A percentile compares a stretch with the other conserved stretches of the same genome.
These are phyloP conservation scores for Aptenodytes forsteri DNA, from an alignment of 2,113 vertebrate species.

Conservation along the genomic window DNA sequence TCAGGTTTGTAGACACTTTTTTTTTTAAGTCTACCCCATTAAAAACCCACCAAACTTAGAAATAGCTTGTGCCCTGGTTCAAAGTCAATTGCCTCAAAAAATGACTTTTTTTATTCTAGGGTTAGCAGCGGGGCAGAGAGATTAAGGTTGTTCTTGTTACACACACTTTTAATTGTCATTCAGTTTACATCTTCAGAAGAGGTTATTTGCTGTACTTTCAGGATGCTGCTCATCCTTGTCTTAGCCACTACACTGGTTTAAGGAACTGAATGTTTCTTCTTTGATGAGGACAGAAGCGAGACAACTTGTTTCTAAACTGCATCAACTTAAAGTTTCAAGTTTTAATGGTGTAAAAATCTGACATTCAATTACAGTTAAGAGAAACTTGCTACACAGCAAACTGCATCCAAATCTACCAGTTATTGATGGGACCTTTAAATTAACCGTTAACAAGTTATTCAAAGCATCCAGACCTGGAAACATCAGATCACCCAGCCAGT, in stretches of 20 bases:
- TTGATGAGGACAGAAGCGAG: slow-evolving; percentile 57
- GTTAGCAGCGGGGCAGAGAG: background rate
- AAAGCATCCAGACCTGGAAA: slow-evolving; percentile 54
- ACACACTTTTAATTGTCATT: background rate
- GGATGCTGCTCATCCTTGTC: background rate
- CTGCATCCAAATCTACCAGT: slow-evolving; percentile 44
- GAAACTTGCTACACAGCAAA: slow-evolving; percentile 68
- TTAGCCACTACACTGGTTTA: slow-evolving; percentile 12
- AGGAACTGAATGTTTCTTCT: slow-evolving; percentile 28
- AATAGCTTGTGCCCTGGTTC: background rate
- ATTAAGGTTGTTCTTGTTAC: background rate
- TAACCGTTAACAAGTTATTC: background rate
- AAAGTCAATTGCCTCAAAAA: background rate
- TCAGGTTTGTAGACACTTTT: background rate
- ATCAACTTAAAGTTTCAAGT: slow-evolving; percentile 64
- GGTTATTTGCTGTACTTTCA: background rate
- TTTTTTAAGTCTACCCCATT: slow-evolving; percentile 1
- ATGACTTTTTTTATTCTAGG: background rate
- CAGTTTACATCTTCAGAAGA: slow-evolving; percentile 24
- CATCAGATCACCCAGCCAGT: slow-evolving; percentile 22
- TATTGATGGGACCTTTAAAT: slow-evolving; percentile 47
- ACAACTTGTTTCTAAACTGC: slow-evolving; percentile 68
- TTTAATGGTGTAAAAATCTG: slow-evolving; percentile 69
- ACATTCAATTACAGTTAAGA: slow-evolving; percentile 67
- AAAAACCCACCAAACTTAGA: background rate